A percentile compares a stretch with the other conserved stretches of the same genome.
phyloP scores from a whole-genome alignment of 2,113 vertebrate genomes.

The Tautogolabrus adspersus region DNA sequence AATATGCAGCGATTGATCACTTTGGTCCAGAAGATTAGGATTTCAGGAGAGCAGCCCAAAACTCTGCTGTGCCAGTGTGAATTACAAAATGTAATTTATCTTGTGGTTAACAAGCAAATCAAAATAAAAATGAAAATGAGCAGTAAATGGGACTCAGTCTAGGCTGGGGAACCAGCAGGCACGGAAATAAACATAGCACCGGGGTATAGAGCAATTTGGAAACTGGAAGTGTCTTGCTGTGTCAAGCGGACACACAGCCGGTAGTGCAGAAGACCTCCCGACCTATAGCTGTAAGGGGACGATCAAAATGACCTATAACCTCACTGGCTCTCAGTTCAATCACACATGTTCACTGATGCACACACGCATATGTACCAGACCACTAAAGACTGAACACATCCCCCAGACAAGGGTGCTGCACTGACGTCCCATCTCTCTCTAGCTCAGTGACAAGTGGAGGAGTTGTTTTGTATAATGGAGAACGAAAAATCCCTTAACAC shows the following conservation, averaged over 20 bases:
- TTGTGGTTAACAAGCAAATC: constrained; percentile 17
- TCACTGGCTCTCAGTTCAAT: constrained; percentile 34
- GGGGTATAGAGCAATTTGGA: background rate
- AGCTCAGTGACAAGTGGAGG: constrained; percentile 17
- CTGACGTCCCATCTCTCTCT: constrained; percentile 59
- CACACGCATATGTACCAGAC: constrained; percentile 18
- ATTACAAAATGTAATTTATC: constrained; percentile 2
- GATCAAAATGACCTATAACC: constrained; percentile 53
- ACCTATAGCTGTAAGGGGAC: constrained; percentile 61
- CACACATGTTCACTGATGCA: constrained; percentile 55
- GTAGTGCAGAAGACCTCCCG: constrained; percentile 37
- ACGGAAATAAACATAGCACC: background rate
- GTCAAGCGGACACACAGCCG: constrained; percentile 19
- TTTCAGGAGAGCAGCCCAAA: background rate
- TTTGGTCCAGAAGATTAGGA: background rate
- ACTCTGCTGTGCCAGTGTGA: constrained; percentile 17
- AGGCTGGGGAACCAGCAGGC: background rate
- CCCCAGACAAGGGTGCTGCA: constrained; percentile 68
- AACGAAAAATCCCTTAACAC: background rate
- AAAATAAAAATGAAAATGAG: constrained; percentile 24
- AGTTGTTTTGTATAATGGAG: background rate
- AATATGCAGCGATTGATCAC: no score
- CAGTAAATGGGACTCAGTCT: background rate
- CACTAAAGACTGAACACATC: constrained; percentile 40
- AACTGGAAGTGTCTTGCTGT: constrained; percentile 6